A percentile compares a stretch with the other conserved stretches of the same genome.
These are phyloP conservation scores for Aphidoletes aphidimyza DNA, from an alignment of 2,888 invertebrate species.

Conservation along the genomic window DNA sequence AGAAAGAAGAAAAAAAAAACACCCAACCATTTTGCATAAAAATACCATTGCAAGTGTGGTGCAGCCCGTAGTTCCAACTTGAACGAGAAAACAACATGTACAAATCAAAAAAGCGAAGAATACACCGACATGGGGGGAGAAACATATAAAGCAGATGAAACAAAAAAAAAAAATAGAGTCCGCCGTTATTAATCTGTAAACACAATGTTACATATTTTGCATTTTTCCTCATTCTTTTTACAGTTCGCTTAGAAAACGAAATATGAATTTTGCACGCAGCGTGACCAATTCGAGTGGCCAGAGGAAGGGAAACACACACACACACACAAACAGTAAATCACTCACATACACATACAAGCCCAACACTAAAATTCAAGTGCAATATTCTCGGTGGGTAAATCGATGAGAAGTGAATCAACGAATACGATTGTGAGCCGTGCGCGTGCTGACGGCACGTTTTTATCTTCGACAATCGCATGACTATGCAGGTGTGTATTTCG, in stretches of 20 bases:
- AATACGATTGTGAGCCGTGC: background rate
- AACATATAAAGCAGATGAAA: too few relatives aligned
- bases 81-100: too few relatives aligned
- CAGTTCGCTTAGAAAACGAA: background rate
- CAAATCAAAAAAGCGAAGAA: too few relatives aligned
- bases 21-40: slow-evolving; percentile 11
- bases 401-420: background rate
- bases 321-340: too few relatives aligned
- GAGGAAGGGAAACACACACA: background rate
- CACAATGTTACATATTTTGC: slow-evolving; percentile 35
- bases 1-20: background rate
- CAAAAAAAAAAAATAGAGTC: background rate
- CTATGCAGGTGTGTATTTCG: slow-evolving; percentile 14
- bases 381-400: background rate
- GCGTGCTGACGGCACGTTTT: background rate
- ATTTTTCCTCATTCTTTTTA: slow-evolving; percentile 17
- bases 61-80: too few relatives aligned
- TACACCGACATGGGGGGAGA: background rate
- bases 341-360: too few relatives aligned
- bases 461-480: slow-evolving; percentile 31
- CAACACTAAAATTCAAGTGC: slow-evolving; percentile 9
- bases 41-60: background rate
- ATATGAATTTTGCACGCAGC: slow-evolving; percentile 38
- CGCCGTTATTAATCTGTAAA: slow-evolving; percentile 40
- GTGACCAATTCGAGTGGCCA: slow-evolving; percentile 18